These are phyloP conservation scores for Galagoides demidoff DNA, from an alignment of 2,797 vertebrate species.

Conservation along the genomic window DNA sequence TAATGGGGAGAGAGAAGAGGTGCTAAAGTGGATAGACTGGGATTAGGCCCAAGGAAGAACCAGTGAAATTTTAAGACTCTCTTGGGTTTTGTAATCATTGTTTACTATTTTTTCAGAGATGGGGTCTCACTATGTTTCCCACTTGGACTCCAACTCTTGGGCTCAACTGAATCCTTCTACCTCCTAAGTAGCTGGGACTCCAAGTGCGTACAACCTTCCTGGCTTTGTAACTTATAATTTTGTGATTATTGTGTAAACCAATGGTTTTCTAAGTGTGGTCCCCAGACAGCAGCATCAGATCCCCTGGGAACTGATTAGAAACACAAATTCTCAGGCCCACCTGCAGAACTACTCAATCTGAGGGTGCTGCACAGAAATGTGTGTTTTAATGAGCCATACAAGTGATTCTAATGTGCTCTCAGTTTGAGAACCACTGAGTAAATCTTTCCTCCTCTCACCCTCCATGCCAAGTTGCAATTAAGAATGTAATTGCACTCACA, in stretches of 20 bases:
- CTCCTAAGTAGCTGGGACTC: not conserved
- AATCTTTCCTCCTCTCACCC: not conserved
- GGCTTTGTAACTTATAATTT: not conserved
- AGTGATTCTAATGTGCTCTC: not conserved
- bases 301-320: not conserved
- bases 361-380: too few relatives aligned
- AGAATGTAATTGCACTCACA: not conserved
- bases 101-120: not conserved
- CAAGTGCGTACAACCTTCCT: not conserved
- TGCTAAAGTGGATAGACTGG: not conserved
- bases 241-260: not conserved
- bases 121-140: not conserved
- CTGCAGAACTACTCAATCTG: not conserved
- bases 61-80: not conserved
- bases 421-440: not conserved
- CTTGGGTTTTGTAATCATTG: not conserved
- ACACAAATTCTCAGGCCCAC: not conserved
- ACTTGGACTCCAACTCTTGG: not conserved
- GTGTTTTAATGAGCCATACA: not conserved
- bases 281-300: not conserved
- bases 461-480: not conserved
- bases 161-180: not conserved
- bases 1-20: not conserved
- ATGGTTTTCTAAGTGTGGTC: not conserved
- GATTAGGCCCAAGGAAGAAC: not conserved